Percentiles rank a stretch among this genome's conserved stretches.
Evolutionary conservation across 2,888 invertebrate genomes (phyloP).

Genomic region (Cheilosia scutellata): DNA sequence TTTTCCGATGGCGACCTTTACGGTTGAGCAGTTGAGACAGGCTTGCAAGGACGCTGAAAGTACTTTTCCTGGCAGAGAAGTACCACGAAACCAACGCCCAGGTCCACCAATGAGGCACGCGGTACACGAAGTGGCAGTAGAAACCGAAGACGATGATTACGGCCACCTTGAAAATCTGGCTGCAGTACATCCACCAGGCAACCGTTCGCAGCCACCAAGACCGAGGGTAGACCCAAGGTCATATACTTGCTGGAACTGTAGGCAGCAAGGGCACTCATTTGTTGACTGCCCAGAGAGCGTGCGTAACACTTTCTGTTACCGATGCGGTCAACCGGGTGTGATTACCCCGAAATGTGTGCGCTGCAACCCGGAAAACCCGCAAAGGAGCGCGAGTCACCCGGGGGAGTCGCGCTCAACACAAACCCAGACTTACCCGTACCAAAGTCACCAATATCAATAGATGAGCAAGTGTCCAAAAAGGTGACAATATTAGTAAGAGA

Average conservation of each 20-base stretch:
- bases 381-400: neutral
- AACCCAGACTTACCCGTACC: neutral
- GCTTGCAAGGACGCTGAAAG: constrained; percentile 13
- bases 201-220: neutral
- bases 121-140: too few relatives aligned
- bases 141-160: too few relatives aligned
- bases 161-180: neutral
- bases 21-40: neutral
- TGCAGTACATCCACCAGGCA: neutral
- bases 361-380: constrained; percentile 8
- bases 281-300: neutral
- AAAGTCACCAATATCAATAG: too few relatives aligned
- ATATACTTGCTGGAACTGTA: constrained; percentile 6
- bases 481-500: too few relatives aligned
- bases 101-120: neutral
- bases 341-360: constrained; percentile 4
- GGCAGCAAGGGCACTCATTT: neutral
- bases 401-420: constrained; percentile 25
- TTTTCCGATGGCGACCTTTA: neutral
- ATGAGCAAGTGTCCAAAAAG: too few relatives aligned
- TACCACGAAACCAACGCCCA: neutral
- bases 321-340: constrained; percentile 6
- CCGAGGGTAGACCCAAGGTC: neutral
- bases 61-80: neutral
- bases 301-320: neutral